phyloP scores from a whole-genome alignment of 2,888 invertebrate genomes.

The Eupeodes luniger region DNA sequence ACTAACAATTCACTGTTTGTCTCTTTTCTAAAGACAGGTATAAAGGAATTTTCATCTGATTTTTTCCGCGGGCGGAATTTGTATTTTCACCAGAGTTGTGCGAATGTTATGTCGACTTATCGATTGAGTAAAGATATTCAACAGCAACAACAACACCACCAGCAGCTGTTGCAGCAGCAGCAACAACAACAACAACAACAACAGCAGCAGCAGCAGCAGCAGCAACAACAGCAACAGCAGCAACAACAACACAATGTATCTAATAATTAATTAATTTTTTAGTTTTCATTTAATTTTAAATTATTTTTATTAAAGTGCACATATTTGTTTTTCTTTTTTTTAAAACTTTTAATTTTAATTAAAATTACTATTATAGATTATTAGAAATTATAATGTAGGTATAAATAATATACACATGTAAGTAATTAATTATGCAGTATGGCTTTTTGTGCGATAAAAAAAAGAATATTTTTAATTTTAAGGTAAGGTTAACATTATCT shows the following conservation, averaged over 20 bases:
- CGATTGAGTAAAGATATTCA: conserved; percentile 82
- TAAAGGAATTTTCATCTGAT: conserved; percentile 83
- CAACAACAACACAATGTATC: conserved; percentile 73
- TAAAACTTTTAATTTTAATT: conserved; percentile 24
- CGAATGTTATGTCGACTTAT: conserved; percentile 84
- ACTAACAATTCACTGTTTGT: conserved; percentile 49
- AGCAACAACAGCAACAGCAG: conserved; percentile 75
- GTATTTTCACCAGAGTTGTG: conserved; percentile 84
- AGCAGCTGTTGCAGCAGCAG: conserved; percentile 77
- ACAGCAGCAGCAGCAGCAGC: conserved; percentile 77
- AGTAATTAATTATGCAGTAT: conserved; percentile 8
- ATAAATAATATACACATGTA: conserved; percentile 4
- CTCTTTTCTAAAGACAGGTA: conserved; percentile 82
- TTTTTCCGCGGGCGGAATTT: conserved; percentile 83
- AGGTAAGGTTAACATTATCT: background rate
- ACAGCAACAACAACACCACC: conserved; percentile 80
- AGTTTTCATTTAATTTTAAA: conserved; percentile 41
- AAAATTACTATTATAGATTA: conserved; percentile 56
- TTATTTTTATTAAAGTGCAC: conserved; percentile 49
- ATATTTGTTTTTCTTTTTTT: conserved; percentile 38
- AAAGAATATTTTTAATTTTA: conserved; percentile 8
- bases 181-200: conserved; percentile 77
- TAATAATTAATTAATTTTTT: conserved; percentile 65
- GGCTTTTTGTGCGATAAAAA: conserved; percentile 24
- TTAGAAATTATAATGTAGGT: conserved; percentile 46